Evolutionary conservation across 2,888 invertebrate species (phyloP), one percentile per base, ranked within the genome.

Genomic region (Sphinx pinastri): DNA sequence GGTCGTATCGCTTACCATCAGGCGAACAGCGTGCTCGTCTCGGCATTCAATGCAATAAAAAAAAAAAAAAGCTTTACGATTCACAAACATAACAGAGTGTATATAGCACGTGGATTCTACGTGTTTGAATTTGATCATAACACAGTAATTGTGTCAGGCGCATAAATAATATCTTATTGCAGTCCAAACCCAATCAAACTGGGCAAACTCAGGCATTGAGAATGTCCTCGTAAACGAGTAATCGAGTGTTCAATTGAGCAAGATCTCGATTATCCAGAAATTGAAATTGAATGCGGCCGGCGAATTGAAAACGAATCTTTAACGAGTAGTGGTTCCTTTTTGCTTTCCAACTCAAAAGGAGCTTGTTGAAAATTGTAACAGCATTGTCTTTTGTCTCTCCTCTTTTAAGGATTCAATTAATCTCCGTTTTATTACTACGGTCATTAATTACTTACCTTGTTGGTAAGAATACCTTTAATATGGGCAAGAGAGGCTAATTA

Each of bases 171-270:
- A 87, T 84, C 85, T 79, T 75, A 81, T 78, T 86, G 88, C 88
- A 88, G 84, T 84, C 89, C 87, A 92, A 92, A 93, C 87, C 86
- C 88, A 92, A 93, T 93, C 90, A 93, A 91, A 90, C 86, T 90
- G 82, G 76, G 88, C 90, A 90, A 92, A 93, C 88, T 92, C 91
- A 88, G 90, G 90, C 88, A 91, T 83, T 84, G 87, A 83, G 84
- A 84, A 77, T 87, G 88, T 89, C 86, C 85, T 83, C 87, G 88
- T 91, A 90, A 92, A 90, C 91, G 91, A 90, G 90, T 91, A 89
- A 90, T 92, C 91, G 91, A 90, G 88, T 91, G 89, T 91, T 92
- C 93, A 92, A 92, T 93, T 93, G 93, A 92, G 90, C 90, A 92
- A 90, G 90, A 89, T 91, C 90, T 90, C 89, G 90, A 92, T 92